These are phyloP conservation scores for Leptinotarsa tumamoca DNA, from an alignment of 2,888 invertebrate species.

Conservation along the genomic window DNA sequence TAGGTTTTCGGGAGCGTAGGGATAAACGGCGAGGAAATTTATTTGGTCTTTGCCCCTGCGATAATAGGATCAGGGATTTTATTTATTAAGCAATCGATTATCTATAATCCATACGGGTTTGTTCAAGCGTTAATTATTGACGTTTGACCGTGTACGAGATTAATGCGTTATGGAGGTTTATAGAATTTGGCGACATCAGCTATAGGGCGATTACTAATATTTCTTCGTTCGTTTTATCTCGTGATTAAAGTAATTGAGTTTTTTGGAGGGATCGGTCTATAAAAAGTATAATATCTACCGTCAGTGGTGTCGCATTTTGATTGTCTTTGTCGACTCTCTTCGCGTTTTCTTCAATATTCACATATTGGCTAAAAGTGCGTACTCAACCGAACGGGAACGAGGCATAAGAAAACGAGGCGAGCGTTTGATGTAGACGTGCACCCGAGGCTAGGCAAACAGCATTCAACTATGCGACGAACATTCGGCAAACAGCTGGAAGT, in stretches of 20 bases:
- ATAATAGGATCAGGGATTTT: constrained; percentile 64
- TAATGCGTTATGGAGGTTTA: constrained; percentile 23
- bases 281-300: no score
- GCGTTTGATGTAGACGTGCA: no score
- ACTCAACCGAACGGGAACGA: no score
- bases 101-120: constrained; percentile 59
- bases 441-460: no score
- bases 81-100: constrained; percentile 64
- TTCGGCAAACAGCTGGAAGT: no score
- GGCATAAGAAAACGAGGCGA: no score
- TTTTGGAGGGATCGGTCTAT: background rate
- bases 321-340: no score
- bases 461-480: no score
- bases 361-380: no score
- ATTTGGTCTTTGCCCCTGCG: constrained; percentile 60
- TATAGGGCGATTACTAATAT: background rate
- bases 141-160: constrained; percentile 51
- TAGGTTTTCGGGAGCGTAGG: constrained; percentile 57
- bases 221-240: background rate
- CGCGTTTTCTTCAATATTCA: no score
- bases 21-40: constrained; percentile 59
- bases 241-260: background rate
- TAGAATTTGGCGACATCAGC: background rate
- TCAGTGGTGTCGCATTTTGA: no score
- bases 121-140: constrained; percentile 59